These are phyloP conservation scores for Coptodon bakossiorum DNA, from an alignment of 2,113 vertebrate species.

Conservation along the genomic window DNA sequence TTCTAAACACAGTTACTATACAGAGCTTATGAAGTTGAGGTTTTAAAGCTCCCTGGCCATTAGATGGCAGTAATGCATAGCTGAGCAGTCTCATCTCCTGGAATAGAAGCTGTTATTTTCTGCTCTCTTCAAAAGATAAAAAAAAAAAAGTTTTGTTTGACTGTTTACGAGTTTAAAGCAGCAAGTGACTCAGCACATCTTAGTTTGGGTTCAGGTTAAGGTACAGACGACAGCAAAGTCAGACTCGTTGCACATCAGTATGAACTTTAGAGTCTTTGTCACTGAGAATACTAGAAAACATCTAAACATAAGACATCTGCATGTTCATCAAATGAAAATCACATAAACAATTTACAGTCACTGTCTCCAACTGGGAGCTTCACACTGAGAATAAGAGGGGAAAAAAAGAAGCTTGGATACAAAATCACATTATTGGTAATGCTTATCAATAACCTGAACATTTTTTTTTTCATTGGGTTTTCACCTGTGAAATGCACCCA, in stretches of 20 bases:
- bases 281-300: not conserved
- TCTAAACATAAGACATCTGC: not conserved
- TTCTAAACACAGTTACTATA: not conserved
- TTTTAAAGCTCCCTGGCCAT: conserved; percentile 42
- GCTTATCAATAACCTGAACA: not conserved
- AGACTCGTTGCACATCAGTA: not conserved
- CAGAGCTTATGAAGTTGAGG: not conserved
- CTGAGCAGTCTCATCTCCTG: not conserved
- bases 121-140: conserved; percentile 4
- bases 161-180: not conserved
- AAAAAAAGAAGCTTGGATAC: not conserved
- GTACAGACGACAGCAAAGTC: not conserved
- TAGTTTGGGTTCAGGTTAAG: not conserved
- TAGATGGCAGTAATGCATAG: conserved; percentile 76
- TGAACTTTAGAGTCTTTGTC: not conserved
- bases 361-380: not conserved
- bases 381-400: not conserved
- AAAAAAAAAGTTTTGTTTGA: not conserved
- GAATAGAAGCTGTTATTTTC: not conserved
- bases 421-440: not conserved
- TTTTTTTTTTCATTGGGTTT: not conserved
- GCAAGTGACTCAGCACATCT: conserved; percentile 51
- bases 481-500: not conserved
- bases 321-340: not conserved
- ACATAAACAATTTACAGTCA: not conserved